These are phyloP conservation scores for Procambarus virginalis DNA, from an alignment of 1,140 invertebrate genomes.

Conservation along the genomic window DNA sequence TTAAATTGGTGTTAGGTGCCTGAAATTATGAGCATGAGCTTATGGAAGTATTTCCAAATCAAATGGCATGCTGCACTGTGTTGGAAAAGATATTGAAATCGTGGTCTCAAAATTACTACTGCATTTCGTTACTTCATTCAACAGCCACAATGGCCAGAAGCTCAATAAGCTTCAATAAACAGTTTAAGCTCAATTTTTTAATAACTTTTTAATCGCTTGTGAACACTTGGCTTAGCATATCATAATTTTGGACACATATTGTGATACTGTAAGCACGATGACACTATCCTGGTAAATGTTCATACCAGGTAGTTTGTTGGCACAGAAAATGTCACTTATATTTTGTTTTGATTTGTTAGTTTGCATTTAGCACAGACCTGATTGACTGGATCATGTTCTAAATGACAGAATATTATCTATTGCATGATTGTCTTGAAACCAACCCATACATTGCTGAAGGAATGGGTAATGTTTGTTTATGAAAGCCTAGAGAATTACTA, in stretches of 20 bases:
- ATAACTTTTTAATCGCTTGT: background rate
- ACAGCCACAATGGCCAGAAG: no score
- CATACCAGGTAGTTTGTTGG: background rate
- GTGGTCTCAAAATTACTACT: background rate
- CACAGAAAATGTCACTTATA: background rate
- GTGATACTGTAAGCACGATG: background rate
- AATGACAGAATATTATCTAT: background rate
- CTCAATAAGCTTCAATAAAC: no score
- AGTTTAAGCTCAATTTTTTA: background rate
- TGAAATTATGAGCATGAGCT: background rate
- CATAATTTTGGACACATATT: background rate
- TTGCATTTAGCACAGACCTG: background rate
- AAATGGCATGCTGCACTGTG: background rate
- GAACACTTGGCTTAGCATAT: background rate
- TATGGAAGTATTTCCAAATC: background rate
- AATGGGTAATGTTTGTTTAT: background rate
- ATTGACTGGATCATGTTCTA: background rate
- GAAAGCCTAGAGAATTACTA: no score
- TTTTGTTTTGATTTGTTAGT: background rate
- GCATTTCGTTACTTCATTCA: background rate
- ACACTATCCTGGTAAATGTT: background rate
- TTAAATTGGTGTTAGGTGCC: background rate
- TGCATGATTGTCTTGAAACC: conserved; percentile 2
- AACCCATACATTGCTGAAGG: background rate
- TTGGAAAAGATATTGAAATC: background rate